Conservation (phyloP, 2,113 vertebrate genomes). For the Macquaria australasica region DNA sequence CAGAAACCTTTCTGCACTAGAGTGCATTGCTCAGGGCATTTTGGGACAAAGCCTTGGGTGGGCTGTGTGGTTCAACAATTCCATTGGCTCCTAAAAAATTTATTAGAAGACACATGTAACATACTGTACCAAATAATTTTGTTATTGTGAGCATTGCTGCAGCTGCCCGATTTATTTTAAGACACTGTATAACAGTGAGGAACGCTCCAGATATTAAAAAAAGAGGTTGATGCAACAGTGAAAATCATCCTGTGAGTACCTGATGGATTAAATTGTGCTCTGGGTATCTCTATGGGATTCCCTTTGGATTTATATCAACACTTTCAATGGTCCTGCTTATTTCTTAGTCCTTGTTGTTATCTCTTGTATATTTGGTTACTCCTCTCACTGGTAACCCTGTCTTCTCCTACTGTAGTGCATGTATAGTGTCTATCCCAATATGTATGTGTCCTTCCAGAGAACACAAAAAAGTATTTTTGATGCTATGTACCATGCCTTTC, state of each 20-base stretch:
- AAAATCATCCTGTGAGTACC: neutral
- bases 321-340: neutral
- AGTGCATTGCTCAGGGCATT: neutral
- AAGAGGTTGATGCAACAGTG: conserved; percentile 3
- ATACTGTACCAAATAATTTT: neutral
- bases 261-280: conserved; percentile 7
- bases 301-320: neutral
- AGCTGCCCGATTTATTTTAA: conserved; percentile 13
- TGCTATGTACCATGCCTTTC: neutral
- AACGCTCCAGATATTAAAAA: neutral
- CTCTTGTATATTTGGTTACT: neutral
- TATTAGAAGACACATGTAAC: neutral
- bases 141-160: neutral
- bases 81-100: neutral
- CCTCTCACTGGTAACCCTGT: neutral
- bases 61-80: neutral
- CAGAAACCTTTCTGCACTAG: neutral
- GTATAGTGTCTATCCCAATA: neutral
- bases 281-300: neutral
- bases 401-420: neutral
- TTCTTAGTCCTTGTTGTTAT: neutral
- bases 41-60: neutral
- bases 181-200: neutral
- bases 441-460: neutral
- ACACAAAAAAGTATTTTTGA: neutral